Base-by-base conservation (phyloP, 2,113 vertebrate species). In the Sterna hirundo region DNA sequence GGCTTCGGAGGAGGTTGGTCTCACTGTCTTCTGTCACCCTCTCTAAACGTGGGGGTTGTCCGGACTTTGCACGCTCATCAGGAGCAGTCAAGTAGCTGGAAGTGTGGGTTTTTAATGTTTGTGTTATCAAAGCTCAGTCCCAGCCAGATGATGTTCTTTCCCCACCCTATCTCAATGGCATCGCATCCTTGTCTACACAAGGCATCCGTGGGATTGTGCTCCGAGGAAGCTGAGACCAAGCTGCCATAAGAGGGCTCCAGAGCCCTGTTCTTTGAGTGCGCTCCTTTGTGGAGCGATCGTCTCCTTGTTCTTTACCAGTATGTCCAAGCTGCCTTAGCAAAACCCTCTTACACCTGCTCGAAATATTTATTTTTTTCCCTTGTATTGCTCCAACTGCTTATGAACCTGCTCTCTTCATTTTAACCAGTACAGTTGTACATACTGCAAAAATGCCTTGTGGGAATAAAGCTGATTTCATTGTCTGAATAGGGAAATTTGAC, bases 201-300 rank as follows among this genome's bases (percentile, higher is more conserved):
- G 47, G 47, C 1, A 0, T 27, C 2, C 0, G 0, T 15, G 22
- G 77, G 57, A 18, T 30, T 71, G 13, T 38, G 72, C 57, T 93
- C 34, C 0, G 6, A 52, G 54, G 78, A 25, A 88, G 58, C 79
- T 87, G 70, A 38, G 47, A 96, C 13, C 3, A 46, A 83, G 38
- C 74, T 83, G 91, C 95, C 98, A 5, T 95, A 86, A 98, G 98
- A 88, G 97, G 98, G 97, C 98, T 77, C 81, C 96, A 88, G 81
- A 98, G 90, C 85, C 87, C 96, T 74, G 86, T 64, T 85, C 78
- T 94, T 94, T 96, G 58, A 83, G 47, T 18, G 2, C 1, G 2
- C 18, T 86, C 69, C 52, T 94, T 88, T 94, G 95, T 94, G 76
- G 17, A 54, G 17, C 1, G 0, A 21, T 58, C 79, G 71, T 79